Percentiles rank a stretch among this genome's conserved stretches.
These are phyloP conservation scores for Centropus unirufus DNA, from an alignment of 2,113 vertebrate species.

Conservation along the genomic window DNA sequence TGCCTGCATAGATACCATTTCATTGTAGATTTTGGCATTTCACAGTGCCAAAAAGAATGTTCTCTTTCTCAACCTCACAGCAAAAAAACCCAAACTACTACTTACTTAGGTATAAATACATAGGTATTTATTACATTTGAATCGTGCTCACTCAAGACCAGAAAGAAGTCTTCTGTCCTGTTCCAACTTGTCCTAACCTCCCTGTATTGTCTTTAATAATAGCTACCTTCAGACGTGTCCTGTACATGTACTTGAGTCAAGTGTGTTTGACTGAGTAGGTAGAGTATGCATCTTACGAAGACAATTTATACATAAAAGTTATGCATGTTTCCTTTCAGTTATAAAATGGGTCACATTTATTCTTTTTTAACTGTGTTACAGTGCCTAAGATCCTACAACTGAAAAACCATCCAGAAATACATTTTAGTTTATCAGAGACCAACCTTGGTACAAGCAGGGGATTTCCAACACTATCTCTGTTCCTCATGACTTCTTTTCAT, in stretches of 20 bases:
- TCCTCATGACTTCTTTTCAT: background rate
- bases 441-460: background rate
- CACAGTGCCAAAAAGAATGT: background rate
- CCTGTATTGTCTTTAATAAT: background rate
- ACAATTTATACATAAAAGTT: background rate
- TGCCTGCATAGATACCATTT: background rate
- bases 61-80: background rate
- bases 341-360: background rate
- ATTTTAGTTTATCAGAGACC: conserved; percentile 29
- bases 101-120: background rate
- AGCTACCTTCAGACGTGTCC: background rate
- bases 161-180: background rate
- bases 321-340: background rate
- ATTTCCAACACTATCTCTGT: background rate
- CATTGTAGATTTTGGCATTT: background rate
- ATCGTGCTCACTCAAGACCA: background rate
- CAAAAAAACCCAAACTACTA: background rate
- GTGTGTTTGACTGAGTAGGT: background rate
- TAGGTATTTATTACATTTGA: background rate
- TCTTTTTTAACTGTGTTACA: background rate
- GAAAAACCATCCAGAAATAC: conserved; percentile 28
- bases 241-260: background rate
- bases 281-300: background rate
- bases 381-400: background rate
- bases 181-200: background rate